Percentiles rank a stretch among this genome's conserved stretches.
Evolutionary conservation across 2,888 invertebrate species (phyloP).

Genomic region (Cephus spinipes): DNA sequence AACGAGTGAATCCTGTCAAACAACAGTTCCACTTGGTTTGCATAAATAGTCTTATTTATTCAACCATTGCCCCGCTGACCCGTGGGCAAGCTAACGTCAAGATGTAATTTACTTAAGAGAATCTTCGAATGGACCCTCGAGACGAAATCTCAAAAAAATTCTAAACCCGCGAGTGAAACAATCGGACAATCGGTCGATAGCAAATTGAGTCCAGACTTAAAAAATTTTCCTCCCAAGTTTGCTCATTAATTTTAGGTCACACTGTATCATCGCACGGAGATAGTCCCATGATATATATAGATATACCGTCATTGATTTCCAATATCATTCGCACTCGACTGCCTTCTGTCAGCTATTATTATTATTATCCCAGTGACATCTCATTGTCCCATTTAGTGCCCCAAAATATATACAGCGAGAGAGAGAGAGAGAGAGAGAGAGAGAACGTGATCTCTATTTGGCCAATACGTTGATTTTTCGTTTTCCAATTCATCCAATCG

Average conservation of each 20-base stretch:
- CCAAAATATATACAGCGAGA: not conserved
- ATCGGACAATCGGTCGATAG: not conserved
- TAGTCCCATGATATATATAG: not conserved
- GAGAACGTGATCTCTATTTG: not conserved
- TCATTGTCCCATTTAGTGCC: not conserved
- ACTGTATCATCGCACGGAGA: not conserved
- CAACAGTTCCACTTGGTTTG: constrained; percentile 33
- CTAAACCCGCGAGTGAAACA: not conserved
- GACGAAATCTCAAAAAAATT: not conserved
- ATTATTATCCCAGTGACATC: not conserved
- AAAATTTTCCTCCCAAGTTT: not conserved
- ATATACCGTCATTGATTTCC: not conserved
- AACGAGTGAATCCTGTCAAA: constrained; percentile 29
- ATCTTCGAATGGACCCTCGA: not conserved
- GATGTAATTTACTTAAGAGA: not conserved
- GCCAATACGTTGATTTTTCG: not conserved
- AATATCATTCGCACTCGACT: not conserved
- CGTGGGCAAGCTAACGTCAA: not conserved
- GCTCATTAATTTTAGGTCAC: not conserved
- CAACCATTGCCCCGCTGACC: not conserved
- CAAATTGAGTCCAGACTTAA: not conserved
- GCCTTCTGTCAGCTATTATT: not conserved
- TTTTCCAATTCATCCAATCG: not conserved
- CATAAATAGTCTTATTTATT: constrained; percentile 28
- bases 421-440: not conserved